Evolutionary conservation across 2,113 vertebrate species (phyloP).

Genomic region (Synchiropus splendidus): DNA sequence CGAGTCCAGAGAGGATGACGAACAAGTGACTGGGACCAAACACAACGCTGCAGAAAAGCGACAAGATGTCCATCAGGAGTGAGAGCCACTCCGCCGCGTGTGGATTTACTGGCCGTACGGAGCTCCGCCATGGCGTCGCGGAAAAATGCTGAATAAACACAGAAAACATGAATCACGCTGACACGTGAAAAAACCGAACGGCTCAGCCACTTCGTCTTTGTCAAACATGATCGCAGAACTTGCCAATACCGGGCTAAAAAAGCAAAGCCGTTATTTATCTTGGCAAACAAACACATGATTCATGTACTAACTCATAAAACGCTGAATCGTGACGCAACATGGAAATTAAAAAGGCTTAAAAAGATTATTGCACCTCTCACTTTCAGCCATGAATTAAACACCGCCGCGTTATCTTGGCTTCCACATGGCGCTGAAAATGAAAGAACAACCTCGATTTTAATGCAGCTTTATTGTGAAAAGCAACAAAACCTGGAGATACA

Average conservation of each 20-base stretch:
- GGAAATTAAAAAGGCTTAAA: too few relatives aligned
- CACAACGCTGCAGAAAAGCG: slow-evolving; percentile 9
- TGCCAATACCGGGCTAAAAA: slow-evolving; percentile 10
- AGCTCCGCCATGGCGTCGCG: slow-evolving; percentile 14
- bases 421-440: slow-evolving; percentile 18
- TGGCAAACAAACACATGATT: slow-evolving; percentile 16
- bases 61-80: slow-evolving; percentile 1
- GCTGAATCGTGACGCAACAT: too few relatives aligned
- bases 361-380: too few relatives aligned
- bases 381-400: too few relatives aligned
- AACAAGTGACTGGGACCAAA: not conserved
- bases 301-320: slow-evolving; percentile 10
- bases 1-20: slow-evolving; percentile 17
- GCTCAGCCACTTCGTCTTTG: not conserved
- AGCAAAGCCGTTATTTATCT: slow-evolving; percentile 23
- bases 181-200: slow-evolving; percentile 2
- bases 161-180: slow-evolving; percentile 13
- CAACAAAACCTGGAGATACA: slow-evolving; percentile 25
- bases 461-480: slow-evolving; percentile 48
- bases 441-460: slow-evolving; percentile 3
- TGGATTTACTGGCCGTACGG: slow-evolving; percentile 3
- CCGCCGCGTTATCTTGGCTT: slow-evolving; percentile 24
- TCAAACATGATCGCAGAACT: slow-evolving; percentile 6
- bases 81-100: slow-evolving; percentile 12
- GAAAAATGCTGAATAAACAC: slow-evolving; percentile 13